Conservation (phyloP, 2,797 vertebrate species). For the Cyclopterus lumpus region DNA sequence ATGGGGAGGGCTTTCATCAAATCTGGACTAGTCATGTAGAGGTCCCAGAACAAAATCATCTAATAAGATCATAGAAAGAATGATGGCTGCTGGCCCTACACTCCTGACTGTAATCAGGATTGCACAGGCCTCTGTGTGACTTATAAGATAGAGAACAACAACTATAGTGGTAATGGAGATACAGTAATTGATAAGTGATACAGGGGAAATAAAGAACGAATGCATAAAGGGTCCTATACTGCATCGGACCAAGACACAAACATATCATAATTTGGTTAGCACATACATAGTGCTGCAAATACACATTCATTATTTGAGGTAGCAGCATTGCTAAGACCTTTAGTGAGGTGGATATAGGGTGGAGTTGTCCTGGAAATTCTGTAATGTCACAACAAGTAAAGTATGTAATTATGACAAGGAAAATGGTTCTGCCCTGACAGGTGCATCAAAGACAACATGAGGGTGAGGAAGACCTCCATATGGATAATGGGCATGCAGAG, state of each 20-base stretch:
- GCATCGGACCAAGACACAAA: background rate
- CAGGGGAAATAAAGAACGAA: background rate
- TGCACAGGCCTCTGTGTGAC: background rate
- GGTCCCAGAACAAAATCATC: background rate
- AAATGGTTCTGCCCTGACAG: background rate
- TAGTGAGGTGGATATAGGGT: background rate
- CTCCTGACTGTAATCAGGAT: background rate
- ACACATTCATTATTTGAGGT: background rate
- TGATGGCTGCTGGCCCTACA: background rate
- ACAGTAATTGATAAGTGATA: no score
- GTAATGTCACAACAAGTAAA: background rate
- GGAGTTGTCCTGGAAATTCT: background rate
- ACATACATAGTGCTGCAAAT: background rate
- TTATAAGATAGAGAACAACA: background rate
- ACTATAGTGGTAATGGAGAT: background rate
- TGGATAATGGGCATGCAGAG: background rate
- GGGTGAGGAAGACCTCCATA: background rate
- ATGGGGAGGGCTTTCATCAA: slow-evolving; percentile 5
- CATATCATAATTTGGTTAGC: background rate
- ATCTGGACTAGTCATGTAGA: slow-evolving; percentile 9
- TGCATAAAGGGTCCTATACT: background rate
- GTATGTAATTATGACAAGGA: background rate
- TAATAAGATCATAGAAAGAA: background rate
- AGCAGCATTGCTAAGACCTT: background rate
- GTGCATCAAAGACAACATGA: background rate